Evolutionary conservation across 2,113 vertebrate genomes (phyloP), one percentile per base, ranked within the genome.

Genomic region (Lepisosteus osseus): DNA sequence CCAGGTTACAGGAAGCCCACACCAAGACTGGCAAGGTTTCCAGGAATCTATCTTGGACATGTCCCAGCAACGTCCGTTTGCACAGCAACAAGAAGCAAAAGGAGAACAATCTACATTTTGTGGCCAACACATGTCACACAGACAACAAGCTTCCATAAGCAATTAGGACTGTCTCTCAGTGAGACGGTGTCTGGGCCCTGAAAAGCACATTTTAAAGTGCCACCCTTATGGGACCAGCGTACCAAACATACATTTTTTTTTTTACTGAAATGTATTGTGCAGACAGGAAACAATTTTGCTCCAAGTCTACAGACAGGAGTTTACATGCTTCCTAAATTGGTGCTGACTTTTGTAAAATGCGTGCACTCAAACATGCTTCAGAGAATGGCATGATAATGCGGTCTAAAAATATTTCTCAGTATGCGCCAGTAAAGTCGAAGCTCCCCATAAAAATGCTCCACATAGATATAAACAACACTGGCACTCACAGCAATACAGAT

Each of bases 391-490:
- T 80, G 74, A 74, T 68, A 79, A 65, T 54, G 56, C 59, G 17
- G 3, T 29, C 6, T 61, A 43, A 14, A 75, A 72, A 61, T 72
- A 74, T 72, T 70, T 72, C 64, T 72, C 65, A 15, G 65, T 67
- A 65, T 75, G 61, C 56, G 54, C 51, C 62, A 74, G 56, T 42
- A 59, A 71, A 67, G 73, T 76, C 68, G 74, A 72, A 67, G 43
- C 17, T 66, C 74, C 56, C 69, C 72, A 70, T 77, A 77, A 76
- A 80, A 78, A n/a, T 67, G 71, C 71, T 74, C 74, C 73, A 61
- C 75, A 83, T 77, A 72, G 74, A 74, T 54, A 15, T 65, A 69
- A 74, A 72, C 74, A 74, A 76, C 74, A 76, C 67, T 74, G 54
- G 69, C 67, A 57, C 9, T 6, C 47, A 65, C 56, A 69, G 69